Evolutionary conservation across 2,113 vertebrate species (phyloP).

Genomic region (Emydura subglobosa): DNA sequence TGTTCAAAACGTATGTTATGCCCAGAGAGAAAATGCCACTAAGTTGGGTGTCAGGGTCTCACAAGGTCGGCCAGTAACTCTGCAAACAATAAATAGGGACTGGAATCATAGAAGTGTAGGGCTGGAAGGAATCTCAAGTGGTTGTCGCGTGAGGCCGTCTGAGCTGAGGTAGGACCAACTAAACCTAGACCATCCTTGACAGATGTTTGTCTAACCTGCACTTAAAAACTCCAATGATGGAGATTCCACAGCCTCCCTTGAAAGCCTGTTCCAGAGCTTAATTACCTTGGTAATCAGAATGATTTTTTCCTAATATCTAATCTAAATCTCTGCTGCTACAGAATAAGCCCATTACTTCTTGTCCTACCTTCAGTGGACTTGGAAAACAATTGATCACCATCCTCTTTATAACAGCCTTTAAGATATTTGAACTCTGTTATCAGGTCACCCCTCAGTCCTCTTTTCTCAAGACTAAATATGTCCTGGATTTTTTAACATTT

Average conservation of each 20-base stretch:
- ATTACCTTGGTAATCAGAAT: neutral
- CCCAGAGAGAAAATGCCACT: neutral
- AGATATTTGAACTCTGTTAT: too few relatives aligned
- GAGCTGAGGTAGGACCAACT: neutral
- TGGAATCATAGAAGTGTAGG: neutral
- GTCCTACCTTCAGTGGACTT: neutral
- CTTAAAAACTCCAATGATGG: neutral
- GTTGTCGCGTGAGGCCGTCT: neutral
- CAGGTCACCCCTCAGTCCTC: too few relatives aligned
- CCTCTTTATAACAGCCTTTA: neutral
- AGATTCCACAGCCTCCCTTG: neutral
- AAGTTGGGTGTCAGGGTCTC: neutral
- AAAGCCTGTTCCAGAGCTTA: neutral
- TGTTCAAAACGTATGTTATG: neutral
- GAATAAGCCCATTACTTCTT: neutral
- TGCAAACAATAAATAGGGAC: neutral
- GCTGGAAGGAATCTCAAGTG: neutral
- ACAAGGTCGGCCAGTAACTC: neutral
- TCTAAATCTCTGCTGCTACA: neutral
- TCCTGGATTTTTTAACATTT: neutral
- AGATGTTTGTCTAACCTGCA: neutral
- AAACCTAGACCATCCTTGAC: neutral
- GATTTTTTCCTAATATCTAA: neutral
- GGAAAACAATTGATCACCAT: neutral
- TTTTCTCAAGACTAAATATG: neutral